Conservation (phyloP, 2,888 invertebrate species). For the Melanostoma scalare region DNA sequence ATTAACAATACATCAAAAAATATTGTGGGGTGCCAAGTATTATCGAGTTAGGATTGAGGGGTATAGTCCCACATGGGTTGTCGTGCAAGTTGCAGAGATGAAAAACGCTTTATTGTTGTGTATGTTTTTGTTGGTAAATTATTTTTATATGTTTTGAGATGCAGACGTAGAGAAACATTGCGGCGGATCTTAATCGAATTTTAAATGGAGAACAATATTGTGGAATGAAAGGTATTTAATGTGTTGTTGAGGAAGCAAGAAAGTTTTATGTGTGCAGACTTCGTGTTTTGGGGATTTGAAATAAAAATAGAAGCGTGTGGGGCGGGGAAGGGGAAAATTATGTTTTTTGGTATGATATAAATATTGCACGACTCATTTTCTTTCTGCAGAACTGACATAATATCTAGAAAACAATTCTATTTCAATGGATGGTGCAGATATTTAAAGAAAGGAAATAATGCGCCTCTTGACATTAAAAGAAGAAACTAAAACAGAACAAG, state of each 20-base stretch:
- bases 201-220: slow-evolving; percentile 75
- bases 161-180: slow-evolving; percentile 63
- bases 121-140: slow-evolving; percentile 46
- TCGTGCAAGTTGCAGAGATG: slow-evolving; percentile 64
- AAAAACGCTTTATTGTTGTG: slow-evolving; percentile 64
- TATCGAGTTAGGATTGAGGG: not conserved
- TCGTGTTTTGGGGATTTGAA: not conserved
- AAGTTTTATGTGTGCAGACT: not conserved
- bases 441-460: no score
- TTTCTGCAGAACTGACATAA: no score
- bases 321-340: no score
- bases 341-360: no score
- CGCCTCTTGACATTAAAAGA: no score
- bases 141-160: slow-evolving; percentile 55
- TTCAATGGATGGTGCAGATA: no score
- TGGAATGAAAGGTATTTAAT: slow-evolving; percentile 69
- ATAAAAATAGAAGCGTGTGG: no score
- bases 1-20: slow-evolving; percentile 70
- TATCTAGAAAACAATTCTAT: no score
- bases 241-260: not conserved
- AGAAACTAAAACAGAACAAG: no score
- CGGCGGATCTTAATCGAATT: slow-evolving; percentile 74
- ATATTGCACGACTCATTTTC: no score
- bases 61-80: not conserved
- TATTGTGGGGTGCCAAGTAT: slow-evolving; percentile 48